phyloP scores from a whole-genome alignment of 2,888 invertebrate species.

The Cryptus viduatorius region DNA sequence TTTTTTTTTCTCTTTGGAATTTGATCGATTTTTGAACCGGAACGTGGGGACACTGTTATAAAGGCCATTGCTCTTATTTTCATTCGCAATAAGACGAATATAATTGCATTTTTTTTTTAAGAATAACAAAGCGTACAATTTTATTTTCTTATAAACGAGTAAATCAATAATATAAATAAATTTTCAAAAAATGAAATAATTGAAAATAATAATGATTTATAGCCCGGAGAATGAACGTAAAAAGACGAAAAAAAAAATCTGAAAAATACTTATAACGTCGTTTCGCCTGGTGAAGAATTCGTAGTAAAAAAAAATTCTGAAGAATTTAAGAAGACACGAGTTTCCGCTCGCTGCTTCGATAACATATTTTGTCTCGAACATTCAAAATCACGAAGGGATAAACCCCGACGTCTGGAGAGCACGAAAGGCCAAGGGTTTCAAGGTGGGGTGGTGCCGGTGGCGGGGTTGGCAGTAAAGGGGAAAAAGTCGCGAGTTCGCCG shows the following conservation, averaged over 20 bases:
- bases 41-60: not conserved
- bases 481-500: constrained; percentile 72
- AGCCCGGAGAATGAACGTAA: too few species aligned
- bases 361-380: constrained; percentile 20
- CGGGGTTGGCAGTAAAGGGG: constrained; percentile 63
- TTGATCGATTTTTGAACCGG: not conserved
- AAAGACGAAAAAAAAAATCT: not conserved
- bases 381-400: constrained; percentile 35
- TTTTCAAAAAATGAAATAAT: too few species aligned
- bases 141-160: too few species aligned
- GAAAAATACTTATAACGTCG: not conserved
- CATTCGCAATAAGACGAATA: not conserved
- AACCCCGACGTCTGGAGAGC: constrained; percentile 32
- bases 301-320: not conserved
- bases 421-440: constrained; percentile 37
- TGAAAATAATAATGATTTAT: not conserved
- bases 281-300: not conserved
- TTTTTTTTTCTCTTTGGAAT: not conserved
- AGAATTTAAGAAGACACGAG: not conserved
- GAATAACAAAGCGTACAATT: too few species aligned
- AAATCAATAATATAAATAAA: too few species aligned
- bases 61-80: not conserved
- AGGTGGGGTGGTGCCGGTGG: constrained; percentile 51
- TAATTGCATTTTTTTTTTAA: too few species aligned
- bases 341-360: not conserved